Conservation (phyloP, 30 jellyfish, hydroid and myxozoan genomes). For the Sanderia malayensis region DNA sequence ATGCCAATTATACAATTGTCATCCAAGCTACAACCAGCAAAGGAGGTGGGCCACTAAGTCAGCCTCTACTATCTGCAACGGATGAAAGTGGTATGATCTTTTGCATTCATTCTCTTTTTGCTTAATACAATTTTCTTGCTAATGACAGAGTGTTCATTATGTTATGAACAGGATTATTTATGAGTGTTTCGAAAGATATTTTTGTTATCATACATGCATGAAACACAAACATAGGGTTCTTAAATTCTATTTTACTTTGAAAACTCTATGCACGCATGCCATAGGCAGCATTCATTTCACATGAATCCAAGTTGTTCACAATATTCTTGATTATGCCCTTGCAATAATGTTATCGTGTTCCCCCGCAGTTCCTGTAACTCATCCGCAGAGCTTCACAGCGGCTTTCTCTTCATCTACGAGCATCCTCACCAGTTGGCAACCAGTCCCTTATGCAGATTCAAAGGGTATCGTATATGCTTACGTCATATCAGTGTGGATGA, state of each 20-base stretch:
- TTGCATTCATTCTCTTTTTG: background rate
- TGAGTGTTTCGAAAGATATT: too few relatives aligned
- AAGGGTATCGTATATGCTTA: conserved; percentile 59
- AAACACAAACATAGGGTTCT: too few relatives aligned
- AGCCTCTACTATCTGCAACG: conserved; percentile 39
- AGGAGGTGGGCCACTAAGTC: conserved; percentile 53
- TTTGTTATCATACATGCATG: too few relatives aligned
- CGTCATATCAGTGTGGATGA: conserved; percentile 27
- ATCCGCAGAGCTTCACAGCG: conserved; percentile 35
- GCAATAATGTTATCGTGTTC: too few relatives aligned
- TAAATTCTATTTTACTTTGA: too few relatives aligned
- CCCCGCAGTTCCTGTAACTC: conserved; percentile 59
- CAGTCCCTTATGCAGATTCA: conserved; percentile 43
- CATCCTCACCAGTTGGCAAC: conserved; percentile 40
- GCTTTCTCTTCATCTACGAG: conserved; percentile 51
- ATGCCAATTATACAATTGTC: conserved; percentile 44
- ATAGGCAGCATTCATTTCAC: too few relatives aligned
- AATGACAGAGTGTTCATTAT: too few relatives aligned
- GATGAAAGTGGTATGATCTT: conserved; percentile 46
- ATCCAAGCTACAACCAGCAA: conserved; percentile 55
- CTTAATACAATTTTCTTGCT: too few relatives aligned
- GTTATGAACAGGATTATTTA: too few relatives aligned
- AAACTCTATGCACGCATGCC: too few relatives aligned
- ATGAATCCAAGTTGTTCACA: too few relatives aligned
- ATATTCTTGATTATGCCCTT: too few relatives aligned